phyloP scores from a whole-genome alignment of 2,888 invertebrate genomes.

The Catotricha subobsoleta region DNA sequence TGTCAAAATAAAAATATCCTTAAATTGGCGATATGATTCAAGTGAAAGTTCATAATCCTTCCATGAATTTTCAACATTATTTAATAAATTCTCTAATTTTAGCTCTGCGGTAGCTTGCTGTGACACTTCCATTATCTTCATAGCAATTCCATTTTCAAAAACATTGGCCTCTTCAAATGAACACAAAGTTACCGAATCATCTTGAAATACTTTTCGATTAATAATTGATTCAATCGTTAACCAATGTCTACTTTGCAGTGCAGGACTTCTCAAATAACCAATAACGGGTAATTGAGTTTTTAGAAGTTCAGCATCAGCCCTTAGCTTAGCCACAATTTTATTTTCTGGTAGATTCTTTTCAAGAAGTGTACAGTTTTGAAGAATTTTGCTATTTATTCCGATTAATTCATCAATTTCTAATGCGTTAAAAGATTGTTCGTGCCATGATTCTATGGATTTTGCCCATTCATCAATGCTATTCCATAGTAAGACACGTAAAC shows the following conservation, averaged over 20 bases:
- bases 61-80: constrained; percentile 74
- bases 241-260: constrained; percentile 68
- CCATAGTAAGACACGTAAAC: constrained; percentile 63
- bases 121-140: constrained; percentile 66
- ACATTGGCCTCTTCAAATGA: constrained; percentile 53
- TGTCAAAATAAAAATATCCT: constrained; percentile 69
- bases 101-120: constrained; percentile 79
- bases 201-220: constrained; percentile 52
- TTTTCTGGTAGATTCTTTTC: constrained; percentile 73
- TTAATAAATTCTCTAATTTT: constrained; percentile 58
- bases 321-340: constrained; percentile 57
- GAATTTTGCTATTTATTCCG: constrained; percentile 42
- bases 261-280: constrained; percentile 61
- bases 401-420: constrained; percentile 58
- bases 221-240: constrained; percentile 57
- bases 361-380: constrained; percentile 55
- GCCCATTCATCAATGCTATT: constrained; percentile 61
- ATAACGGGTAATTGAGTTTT: constrained; percentile 67
- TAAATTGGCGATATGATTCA: constrained; percentile 58
- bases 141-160: constrained; percentile 42
- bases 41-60: constrained; percentile 60
- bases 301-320: constrained; percentile 58
- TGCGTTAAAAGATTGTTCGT: constrained; percentile 22
- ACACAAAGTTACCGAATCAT: constrained; percentile 45
- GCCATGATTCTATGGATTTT: constrained; percentile 46